Evolutionary conservation across 2,797 vertebrate genomes (phyloP).

Genomic region (Rhabdomys pumilio): DNA sequence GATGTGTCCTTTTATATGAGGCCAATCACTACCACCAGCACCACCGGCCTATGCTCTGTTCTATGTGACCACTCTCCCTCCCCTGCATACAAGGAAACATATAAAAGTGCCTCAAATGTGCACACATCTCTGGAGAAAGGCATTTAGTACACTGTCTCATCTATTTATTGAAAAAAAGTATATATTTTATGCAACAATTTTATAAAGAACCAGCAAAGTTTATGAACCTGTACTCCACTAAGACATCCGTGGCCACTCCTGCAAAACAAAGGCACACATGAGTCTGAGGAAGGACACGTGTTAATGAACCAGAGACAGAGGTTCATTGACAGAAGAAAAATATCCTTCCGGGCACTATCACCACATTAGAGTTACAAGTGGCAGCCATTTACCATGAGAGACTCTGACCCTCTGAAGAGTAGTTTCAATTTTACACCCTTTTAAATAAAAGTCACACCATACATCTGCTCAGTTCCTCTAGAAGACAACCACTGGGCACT

Average conservation of each 20-base stretch:
- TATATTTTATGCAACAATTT: not conserved
- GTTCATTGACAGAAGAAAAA: not conserved
- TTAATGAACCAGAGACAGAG: slow-evolving; percentile 6
- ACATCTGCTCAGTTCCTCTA: not conserved
- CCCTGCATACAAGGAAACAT: not conserved
- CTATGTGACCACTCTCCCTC: not conserved
- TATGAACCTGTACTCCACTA: not conserved
- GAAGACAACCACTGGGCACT: not conserved
- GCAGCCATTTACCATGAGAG: slow-evolving; percentile 19
- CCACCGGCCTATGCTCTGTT: not conserved
- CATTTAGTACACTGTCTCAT: not conserved
- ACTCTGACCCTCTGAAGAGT: not conserved
- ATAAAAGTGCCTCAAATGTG: not conserved
- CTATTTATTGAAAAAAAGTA: slow-evolving; percentile 47
- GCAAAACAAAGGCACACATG: slow-evolving; percentile 36
- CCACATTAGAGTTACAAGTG: not conserved
- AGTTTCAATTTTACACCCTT: slow-evolving; percentile 17
- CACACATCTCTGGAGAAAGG: not conserved
- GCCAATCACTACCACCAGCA: not conserved
- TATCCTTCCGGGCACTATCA: not conserved
- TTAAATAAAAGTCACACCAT: not conserved
- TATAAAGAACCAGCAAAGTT: slow-evolving; percentile 37
- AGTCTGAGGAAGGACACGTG: slow-evolving; percentile 1
- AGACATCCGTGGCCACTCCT: not conserved
- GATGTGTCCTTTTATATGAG: not conserved